Percentiles rank a stretch among this genome's conserved stretches.
Conservation (phyloP, 2,113 vertebrate species). For the Strix aluco region DNA sequence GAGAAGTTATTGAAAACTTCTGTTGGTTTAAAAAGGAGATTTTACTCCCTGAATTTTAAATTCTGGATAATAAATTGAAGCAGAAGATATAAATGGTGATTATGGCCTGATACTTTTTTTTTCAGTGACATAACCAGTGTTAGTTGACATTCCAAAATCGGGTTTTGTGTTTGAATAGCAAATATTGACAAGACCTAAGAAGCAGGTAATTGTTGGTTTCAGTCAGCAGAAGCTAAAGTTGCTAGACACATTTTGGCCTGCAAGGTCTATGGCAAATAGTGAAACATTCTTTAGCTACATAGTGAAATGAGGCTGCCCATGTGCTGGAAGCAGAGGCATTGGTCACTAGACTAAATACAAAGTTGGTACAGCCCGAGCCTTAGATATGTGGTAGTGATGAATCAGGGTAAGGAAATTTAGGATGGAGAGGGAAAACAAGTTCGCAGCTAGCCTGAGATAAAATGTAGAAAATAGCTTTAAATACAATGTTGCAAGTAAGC, state of each 20-base stretch:
- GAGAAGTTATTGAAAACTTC: neutral
- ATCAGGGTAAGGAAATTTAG: rapidly evolving
- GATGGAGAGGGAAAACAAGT: neutral
- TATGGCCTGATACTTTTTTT: neutral
- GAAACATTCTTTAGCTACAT: neutral
- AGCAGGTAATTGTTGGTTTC: neutral
- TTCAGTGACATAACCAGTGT: neutral
- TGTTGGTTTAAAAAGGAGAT: neutral
- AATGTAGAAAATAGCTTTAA: neutral
- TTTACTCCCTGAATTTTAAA: neutral
- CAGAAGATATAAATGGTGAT: neutral
- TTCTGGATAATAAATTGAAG: neutral
- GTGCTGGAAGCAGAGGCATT: neutral
- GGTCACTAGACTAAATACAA: neutral
- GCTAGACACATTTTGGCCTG: neutral
- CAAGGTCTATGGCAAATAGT: neutral
- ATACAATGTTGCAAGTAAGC: neutral
- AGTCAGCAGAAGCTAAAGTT: neutral
- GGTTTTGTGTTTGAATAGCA: rapidly evolving
- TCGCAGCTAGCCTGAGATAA: neutral
- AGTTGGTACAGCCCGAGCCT: rapidly evolving
- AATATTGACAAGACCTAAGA: neutral
- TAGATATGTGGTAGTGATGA: neutral
- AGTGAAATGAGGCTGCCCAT: neutral
- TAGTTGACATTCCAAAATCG: neutral